Base-by-base conservation (phyloP, 2,888 invertebrate genomes). In the Xylocampa areola region DNA sequence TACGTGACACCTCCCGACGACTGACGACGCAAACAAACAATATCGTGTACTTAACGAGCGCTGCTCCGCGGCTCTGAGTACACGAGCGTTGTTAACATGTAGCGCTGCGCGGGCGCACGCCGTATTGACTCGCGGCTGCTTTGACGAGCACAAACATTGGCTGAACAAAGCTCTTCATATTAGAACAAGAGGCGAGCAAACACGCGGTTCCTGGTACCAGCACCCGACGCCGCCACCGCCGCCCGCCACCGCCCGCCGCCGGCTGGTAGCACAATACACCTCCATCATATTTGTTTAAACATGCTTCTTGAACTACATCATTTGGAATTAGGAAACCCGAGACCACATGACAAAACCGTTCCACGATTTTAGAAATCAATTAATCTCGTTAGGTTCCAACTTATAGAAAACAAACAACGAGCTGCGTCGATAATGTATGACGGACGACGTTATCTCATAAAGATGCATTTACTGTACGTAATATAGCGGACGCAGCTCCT, bases 161-260 rank as follows among this genome's bases (percentile, higher is more conserved):
- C 40, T 59, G 68, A 69, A 77, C 76, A 76, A 72, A 76, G 76
- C 70, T 68, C 52, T 64, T 63, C 57, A 64, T 82, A 74, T 80
- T 83, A 76, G 77, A 74, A 79, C 81, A 79, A 78, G 77, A 54
- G 30, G 51, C 40, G 71, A 54, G 57, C 77, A 84, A 79, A 83
- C 79, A 79, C 45, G 32, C 52, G 33, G 75, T 75, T 74, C 75
- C 55, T 25, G 69, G 74, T 62, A 77, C 32, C 44, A 5, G 57
- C 60, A 8, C 27, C 49, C 27, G 36, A 21, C 48, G 44, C 50
- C 36, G 36, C 47, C n/a, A 4, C 35, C 45, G 29, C 11, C 17
- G 11, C 7, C 21, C 21, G 29, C 21, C 17, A 10, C 7, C 21
- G 29, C n/a, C n/a, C n/a, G n/a, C n/a, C 17, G 11, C 7, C 21